Evolutionary conservation across 1,140 invertebrate species (phyloP), one percentile per base, ranked within the genome.

Genomic region (Zaprionus lachaisei): DNA sequence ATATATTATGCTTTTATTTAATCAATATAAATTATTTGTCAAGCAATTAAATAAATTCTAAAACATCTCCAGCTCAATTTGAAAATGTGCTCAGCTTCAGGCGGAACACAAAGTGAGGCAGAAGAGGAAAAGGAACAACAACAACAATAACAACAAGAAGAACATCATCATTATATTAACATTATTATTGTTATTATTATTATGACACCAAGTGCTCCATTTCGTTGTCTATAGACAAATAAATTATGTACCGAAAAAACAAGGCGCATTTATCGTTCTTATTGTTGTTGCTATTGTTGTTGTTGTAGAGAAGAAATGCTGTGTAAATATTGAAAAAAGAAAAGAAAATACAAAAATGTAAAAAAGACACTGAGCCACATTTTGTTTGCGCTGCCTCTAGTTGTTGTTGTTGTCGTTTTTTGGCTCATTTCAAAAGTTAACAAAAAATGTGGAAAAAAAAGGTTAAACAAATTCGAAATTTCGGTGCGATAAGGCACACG

Each of bases 311-410:
- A 87, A 82, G 86, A 87, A 87, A 87, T 89, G 84, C 84, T 87
- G 84, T 81, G 84, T 87, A 87, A 87, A 87, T 87, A 87, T 89
- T 84, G 75, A 81, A 83, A 82, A 86, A 83, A 79, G 31, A 47
- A 47, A 47, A 17, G 3, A 17, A 47, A 2, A 47, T 5, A 38
- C 14, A 15, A 12, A 15, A 12, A 38, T 12, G 15, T 1, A 44
- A 15, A 5, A 5, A 5, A 44, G 4, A 44, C 41, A 17, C 76
- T 68, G 69, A 76, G 81, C 71, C 67, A 72, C 64, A 66, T 77
- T 81, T 77, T 77, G 77, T 79, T 79, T 77, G 77, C 67, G 63
- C 65, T 51, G 69, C 31, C 9, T 11, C 31, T 34, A 34, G 28
- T 57, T 75, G 55, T 79, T 80, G 56, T 73, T 68, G 44, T 61